Evolutionary conservation across 2,888 invertebrate genomes (phyloP).

Genomic region (Loripinus fragilis): DNA sequence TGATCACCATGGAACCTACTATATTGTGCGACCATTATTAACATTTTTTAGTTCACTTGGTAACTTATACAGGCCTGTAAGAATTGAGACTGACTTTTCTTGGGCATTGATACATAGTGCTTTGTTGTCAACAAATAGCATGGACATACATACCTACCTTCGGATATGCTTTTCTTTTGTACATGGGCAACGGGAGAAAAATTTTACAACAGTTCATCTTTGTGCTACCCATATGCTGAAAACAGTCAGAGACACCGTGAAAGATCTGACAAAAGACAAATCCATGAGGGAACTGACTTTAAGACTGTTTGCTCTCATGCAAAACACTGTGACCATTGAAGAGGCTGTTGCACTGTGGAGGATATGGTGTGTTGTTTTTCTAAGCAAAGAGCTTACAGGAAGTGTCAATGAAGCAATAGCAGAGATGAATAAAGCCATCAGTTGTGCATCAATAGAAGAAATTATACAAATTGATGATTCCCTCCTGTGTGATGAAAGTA

Average conservation of each 20-base stretch:
- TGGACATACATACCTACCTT: not conserved
- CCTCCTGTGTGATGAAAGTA: too few species aligned
- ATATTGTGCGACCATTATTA: not conserved
- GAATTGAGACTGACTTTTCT: constrained; percentile 15
- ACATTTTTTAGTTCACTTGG: not conserved
- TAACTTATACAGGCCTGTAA: not conserved
- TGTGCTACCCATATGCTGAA: constrained; percentile 15
- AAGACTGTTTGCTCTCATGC: constrained; percentile 9
- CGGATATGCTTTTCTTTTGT: too few species aligned
- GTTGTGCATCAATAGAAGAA: too few species aligned
- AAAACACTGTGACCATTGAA: not conserved
- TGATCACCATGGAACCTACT: not conserved
- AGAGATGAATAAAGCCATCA: too few species aligned
- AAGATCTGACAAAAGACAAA: constrained; percentile 14
- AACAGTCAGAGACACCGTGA: too few species aligned
- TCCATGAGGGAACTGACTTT: not conserved
- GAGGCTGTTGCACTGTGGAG: not conserved
- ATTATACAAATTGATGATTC: too few species aligned
- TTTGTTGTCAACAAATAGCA: not conserved
- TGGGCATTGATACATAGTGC: constrained; percentile 29
- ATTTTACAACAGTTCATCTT: not conserved
- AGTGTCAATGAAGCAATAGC: too few species aligned
- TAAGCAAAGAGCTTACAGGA: not conserved
- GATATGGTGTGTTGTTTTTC: not conserved
- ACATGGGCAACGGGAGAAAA: too few species aligned